Conservation (phyloP, 2,888 invertebrate species). For the Nephrotoma guestfalica region DNA sequence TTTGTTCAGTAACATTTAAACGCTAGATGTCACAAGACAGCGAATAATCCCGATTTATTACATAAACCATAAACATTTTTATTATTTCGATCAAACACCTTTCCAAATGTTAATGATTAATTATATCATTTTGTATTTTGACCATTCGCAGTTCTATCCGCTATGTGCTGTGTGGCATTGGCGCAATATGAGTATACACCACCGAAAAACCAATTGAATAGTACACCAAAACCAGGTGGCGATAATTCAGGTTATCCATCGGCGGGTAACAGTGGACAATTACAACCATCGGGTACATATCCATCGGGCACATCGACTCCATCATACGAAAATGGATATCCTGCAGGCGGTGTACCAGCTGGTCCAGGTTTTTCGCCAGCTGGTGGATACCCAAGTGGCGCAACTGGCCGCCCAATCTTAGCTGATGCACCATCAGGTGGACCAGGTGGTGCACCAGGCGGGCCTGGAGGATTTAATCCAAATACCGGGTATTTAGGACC, state of each 20-base stretch:
- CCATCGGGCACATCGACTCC: constrained; percentile 25
- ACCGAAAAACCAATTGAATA: constrained; percentile 43
- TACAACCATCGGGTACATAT: constrained; percentile 13
- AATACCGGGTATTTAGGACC: constrained; percentile 11
- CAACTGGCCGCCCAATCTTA: constrained; percentile 13
- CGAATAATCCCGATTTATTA: background rate
- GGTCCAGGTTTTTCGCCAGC: constrained; percentile 20
- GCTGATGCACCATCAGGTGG: constrained; percentile 9
- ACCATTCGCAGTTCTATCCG: background rate
- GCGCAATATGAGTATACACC: constrained; percentile 62
- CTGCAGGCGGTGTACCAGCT: constrained; percentile 21
- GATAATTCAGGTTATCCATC: constrained; percentile 9
- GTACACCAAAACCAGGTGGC: constrained; percentile 16
- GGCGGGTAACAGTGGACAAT: constrained; percentile 15
- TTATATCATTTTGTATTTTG: background rate
- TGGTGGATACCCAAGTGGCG: constrained; percentile 7
- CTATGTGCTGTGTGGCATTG: background rate
- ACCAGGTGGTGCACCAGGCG: constrained; percentile 5
- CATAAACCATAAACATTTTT: background rate
- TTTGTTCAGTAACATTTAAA: background rate
- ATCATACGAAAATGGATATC: constrained; percentile 13
- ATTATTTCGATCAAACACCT: background rate
- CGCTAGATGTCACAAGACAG: background rate
- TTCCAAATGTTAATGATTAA: background rate
- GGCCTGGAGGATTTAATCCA: constrained; percentile 8